Percentiles rank a stretch among this genome's conserved stretches.
Evolutionary conservation across 2,113 vertebrate species (phyloP).

Genomic region (Tragelaphus scriptus): DNA sequence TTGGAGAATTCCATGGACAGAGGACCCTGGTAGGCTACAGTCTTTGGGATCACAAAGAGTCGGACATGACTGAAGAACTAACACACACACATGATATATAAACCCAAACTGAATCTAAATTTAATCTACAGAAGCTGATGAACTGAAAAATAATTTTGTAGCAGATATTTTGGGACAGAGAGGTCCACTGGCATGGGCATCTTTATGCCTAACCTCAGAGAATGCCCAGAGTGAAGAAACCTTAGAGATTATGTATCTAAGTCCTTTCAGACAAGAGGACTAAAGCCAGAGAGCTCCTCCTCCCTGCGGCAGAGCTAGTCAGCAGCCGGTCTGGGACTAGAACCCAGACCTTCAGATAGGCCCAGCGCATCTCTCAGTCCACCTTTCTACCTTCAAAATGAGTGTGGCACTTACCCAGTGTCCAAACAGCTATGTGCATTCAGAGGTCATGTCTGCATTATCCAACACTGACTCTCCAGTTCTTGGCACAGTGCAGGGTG

Average conservation of each 20-base stretch:
- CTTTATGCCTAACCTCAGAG: neutral
- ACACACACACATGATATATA: neutral
- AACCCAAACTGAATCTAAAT: neutral
- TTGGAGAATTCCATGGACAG: neutral
- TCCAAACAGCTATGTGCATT: neutral
- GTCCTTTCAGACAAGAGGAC: neutral
- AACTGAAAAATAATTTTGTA: neutral
- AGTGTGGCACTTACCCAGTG: neutral
- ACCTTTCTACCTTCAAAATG: neutral
- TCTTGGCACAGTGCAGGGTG: neutral
- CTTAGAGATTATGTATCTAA: neutral
- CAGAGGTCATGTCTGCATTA: neutral
- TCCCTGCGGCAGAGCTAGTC: neutral
- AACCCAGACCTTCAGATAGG: neutral
- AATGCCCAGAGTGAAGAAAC: neutral
- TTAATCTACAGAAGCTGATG: neutral
- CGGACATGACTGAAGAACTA: rapidly evolving
- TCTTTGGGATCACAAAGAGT: neutral
- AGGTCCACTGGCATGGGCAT: neutral
- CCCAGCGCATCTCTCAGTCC: neutral
- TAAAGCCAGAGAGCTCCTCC: neutral
- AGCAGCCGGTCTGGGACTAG: neutral
- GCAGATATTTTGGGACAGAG: neutral
- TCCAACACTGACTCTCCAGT: neutral
- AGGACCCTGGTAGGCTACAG: neutral